These are phyloP conservation scores for Corythucha ciliata DNA, from an alignment of 2,888 invertebrate species.

Conservation along the genomic window DNA sequence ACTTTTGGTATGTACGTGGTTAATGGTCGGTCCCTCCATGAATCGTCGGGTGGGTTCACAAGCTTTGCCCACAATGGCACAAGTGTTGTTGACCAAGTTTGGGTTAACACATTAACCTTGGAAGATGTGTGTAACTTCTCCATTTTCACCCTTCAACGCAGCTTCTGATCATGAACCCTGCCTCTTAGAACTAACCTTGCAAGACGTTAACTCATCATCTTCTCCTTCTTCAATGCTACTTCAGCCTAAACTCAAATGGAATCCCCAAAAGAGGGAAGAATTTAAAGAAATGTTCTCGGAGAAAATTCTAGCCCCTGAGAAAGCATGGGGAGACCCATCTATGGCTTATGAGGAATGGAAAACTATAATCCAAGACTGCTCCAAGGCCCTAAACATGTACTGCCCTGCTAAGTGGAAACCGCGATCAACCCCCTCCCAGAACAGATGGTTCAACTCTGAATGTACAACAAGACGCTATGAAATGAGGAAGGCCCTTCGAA, in stretches of 20 bases:
- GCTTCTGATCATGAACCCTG: slow-evolving; percentile 6
- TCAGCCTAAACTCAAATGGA: slow-evolving; percentile 5
- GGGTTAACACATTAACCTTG: slow-evolving; percentile 3
- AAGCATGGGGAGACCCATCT: background rate
- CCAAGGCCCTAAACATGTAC: slow-evolving; percentile 2
- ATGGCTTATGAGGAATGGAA: background rate
- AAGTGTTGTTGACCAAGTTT: slow-evolving; percentile 5
- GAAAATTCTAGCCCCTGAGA: too few species aligned
- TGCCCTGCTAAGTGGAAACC: background rate
- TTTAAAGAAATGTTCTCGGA: too few species aligned
- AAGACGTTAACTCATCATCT: background rate
- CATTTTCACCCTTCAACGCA: background rate
- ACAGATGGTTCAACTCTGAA: slow-evolving; percentile 8
- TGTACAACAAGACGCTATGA: background rate
- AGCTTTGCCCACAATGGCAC: slow-evolving; percentile 4
- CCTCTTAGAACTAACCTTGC: slow-evolving; percentile 1
- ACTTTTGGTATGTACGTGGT: slow-evolving; percentile 3
- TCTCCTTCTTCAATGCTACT: background rate
- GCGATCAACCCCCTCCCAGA: background rate
- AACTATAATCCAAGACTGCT: background rate
- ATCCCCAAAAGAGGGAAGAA: background rate
- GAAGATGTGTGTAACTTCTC: too few species aligned
- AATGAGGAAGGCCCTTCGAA: background rate
- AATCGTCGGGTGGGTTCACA: background rate
- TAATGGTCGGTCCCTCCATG: slow-evolving; percentile 11